phyloP scores from a whole-genome alignment of 2,113 vertebrate genomes.

The Phalacrocorax aristotelis region DNA sequence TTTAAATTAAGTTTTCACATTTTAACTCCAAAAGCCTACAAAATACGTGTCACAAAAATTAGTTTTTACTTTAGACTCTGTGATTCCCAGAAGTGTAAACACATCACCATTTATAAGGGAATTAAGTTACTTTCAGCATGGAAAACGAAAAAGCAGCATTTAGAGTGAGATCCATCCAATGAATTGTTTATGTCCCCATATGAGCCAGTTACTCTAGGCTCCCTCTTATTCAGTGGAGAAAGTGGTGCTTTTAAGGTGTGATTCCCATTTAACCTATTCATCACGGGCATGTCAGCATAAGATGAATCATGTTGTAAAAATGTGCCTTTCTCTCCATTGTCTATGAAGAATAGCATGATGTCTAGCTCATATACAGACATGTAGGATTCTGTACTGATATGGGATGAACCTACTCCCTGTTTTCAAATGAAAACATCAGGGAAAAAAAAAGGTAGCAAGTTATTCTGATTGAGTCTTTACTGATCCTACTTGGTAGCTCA shows the following conservation, averaged over 20 bases:
- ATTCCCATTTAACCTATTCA: not conserved
- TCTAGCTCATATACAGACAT: not conserved
- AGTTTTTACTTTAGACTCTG: not conserved
- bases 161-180: not conserved
- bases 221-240: not conserved
- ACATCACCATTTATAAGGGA: not conserved
- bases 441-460: not conserved
- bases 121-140: not conserved
- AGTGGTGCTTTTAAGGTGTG: not conserved
- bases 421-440: not conserved
- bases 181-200: not conserved
- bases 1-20: not conserved
- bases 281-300: not conserved
- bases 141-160: not conserved
- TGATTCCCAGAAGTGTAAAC: not conserved
- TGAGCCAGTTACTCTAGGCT: not conserved
- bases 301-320: not conserved
- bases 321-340: not conserved
- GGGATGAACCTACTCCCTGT: not conserved
- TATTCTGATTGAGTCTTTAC: not conserved
- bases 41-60: not conserved
- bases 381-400: not conserved
- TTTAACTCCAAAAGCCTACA: not conserved
- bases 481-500: not conserved
- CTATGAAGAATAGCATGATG: not conserved